Conservation (phyloP, 2,888 invertebrate species). For the Hemistola chrysoprasaria region DNA sequence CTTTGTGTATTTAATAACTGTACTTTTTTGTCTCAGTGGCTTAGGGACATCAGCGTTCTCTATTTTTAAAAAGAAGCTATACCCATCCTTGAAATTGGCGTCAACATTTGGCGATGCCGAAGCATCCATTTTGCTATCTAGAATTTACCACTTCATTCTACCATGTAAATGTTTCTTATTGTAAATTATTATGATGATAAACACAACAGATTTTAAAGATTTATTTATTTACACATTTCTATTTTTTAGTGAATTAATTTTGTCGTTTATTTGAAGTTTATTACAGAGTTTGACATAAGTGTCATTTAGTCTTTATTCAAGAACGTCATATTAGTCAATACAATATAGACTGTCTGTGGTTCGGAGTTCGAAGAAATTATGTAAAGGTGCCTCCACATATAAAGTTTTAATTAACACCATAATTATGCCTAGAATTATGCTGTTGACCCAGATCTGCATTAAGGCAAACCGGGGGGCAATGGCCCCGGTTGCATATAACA, state of each 20-base stretch:
- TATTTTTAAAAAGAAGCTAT: slow-evolving; percentile 49
- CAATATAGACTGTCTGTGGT: too few species aligned
- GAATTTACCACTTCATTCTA: slow-evolving; percentile 31
- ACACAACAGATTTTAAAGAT: slow-evolving; percentile 4
- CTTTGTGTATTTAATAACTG: slow-evolving; percentile 66
- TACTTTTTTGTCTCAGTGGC: slow-evolving; percentile 46
- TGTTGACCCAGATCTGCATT: too few species aligned
- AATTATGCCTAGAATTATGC: too few species aligned
- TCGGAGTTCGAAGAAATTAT: too few species aligned
- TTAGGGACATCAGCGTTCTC: slow-evolving; percentile 44
- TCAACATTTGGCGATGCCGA: slow-evolving; percentile 54
- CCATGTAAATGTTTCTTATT: slow-evolving; percentile 24
- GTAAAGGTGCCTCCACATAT: too few species aligned
- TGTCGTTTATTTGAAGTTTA: slow-evolving; percentile 1
- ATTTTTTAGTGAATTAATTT: slow-evolving; percentile 5
- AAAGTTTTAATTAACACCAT: too few species aligned
- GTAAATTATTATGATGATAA: slow-evolving; percentile 5
- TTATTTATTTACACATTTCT: slow-evolving; percentile 16
- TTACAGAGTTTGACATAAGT: neutral
- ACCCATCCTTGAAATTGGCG: slow-evolving; percentile 47
- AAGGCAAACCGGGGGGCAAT: too few species aligned
- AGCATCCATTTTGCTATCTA: slow-evolving; percentile 57
- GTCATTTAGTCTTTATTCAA: too few species aligned
- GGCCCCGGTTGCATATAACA: too few species aligned
- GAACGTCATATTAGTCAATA: too few species aligned